phyloP scores from a whole-genome alignment of 2,797 vertebrate species.

The Brachymystax lenok region DNA sequence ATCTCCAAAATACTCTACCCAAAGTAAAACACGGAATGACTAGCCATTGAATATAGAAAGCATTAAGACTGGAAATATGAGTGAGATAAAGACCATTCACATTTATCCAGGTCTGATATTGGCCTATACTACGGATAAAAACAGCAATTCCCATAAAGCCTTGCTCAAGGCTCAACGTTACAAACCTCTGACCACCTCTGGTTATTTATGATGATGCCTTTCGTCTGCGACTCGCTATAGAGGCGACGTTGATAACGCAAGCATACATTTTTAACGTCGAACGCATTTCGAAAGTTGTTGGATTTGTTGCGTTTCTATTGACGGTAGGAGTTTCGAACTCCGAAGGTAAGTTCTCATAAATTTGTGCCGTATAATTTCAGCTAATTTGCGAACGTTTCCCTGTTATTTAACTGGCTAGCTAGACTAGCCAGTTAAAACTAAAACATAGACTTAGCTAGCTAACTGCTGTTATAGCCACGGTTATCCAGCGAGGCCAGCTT shows the following conservation, averaged over 20 bases:
- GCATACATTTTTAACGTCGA: background rate
- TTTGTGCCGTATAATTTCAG: background rate
- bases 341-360: slow-evolving; percentile 47
- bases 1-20: background rate
- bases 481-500: too few species aligned
- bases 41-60: background rate
- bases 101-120: background rate
- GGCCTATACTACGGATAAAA: background rate
- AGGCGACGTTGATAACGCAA: background rate
- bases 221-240: slow-evolving; percentile 54
- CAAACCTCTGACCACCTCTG: background rate
- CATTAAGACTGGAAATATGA: background rate
- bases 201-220: slow-evolving; percentile 43
- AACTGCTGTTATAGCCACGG: background rate
- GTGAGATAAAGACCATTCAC: background rate
- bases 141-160: slow-evolving; percentile 62
- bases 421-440: too few species aligned
- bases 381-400: background rate
- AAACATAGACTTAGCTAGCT: background rate
- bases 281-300: background rate
- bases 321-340: slow-evolving; percentile 5
- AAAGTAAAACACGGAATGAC: background rate
- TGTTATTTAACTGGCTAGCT: background rate
- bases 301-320: background rate
- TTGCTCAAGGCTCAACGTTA: background rate